A percentile compares a stretch with the other conserved stretches of the same genome.
Conservation (phyloP, 2,113 vertebrate species). For the Erythrolamprus reginae region DNA sequence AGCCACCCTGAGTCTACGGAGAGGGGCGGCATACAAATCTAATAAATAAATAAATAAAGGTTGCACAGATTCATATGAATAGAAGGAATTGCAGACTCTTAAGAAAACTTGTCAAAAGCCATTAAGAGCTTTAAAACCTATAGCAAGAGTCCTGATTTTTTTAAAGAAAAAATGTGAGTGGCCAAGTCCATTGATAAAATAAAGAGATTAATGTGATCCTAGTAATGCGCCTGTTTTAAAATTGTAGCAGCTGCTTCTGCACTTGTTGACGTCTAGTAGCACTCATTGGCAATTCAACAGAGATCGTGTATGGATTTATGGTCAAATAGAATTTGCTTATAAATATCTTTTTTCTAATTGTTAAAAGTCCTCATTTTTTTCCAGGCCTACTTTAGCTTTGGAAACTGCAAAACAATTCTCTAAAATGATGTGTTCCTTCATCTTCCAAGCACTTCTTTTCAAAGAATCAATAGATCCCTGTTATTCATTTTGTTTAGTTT, state of each 20-base stretch:
- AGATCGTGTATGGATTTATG: not conserved
- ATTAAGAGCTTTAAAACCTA: not conserved
- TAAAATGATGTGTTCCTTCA: not conserved
- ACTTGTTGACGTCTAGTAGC: not conserved
- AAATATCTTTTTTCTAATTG: not conserved
- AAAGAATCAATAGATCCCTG: not conserved
- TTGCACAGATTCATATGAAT: not conserved
- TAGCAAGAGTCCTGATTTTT: not conserved
- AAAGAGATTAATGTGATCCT: not conserved
- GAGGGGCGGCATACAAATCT: no score
- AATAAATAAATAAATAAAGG: no score
- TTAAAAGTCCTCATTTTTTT: not conserved
- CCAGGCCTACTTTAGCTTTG: not conserved
- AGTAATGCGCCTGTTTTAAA: not conserved
- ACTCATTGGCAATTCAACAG: not conserved
- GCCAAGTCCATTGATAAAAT: not conserved
- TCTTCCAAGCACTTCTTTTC: not conserved
- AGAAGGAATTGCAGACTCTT: not conserved
- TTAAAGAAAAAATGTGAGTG: not conserved
- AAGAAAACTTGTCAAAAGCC: not conserved
- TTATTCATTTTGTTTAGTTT: not conserved
- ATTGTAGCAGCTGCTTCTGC: not conserved
- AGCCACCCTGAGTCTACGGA: no score
- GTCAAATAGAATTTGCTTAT: not conserved
- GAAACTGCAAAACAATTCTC: not conserved